Evolutionary conservation across 2,888 invertebrate species (phyloP).

Genomic region (Pycnomerus fuliginosus): DNA sequence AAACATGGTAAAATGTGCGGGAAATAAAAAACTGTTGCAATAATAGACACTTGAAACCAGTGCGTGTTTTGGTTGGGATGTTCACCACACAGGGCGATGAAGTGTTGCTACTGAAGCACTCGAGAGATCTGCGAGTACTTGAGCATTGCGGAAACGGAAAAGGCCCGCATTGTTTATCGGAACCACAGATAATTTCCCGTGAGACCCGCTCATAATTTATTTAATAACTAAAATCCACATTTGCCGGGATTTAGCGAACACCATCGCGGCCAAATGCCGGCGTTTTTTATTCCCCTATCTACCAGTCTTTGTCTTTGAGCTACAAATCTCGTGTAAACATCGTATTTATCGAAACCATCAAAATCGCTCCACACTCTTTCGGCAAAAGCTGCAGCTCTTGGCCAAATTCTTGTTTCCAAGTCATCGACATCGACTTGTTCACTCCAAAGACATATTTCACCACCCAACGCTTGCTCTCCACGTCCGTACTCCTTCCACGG

Average conservation of each 20-base stretch:
- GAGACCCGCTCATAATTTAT: too few species aligned
- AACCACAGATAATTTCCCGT: slow-evolving; percentile 27
- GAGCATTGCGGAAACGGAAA: slow-evolving; percentile 35
- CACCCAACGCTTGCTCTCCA: slow-evolving; percentile 59
- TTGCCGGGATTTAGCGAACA: slow-evolving; percentile 69
- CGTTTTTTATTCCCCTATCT: slow-evolving; percentile 62
- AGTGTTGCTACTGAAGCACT: slow-evolving; percentile 22
- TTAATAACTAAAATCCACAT: slow-evolving; percentile 51
- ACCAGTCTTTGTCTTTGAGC: slow-evolving; percentile 62
- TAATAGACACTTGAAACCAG: slow-evolving; percentile 14
- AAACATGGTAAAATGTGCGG: not conserved
- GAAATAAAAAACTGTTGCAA: slow-evolving; percentile 4
- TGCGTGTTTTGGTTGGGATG: slow-evolving; percentile 26
- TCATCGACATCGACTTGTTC: slow-evolving; percentile 74
- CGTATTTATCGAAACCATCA: slow-evolving; percentile 52
- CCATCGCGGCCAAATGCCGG: slow-evolving; percentile 74
- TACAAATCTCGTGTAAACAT: slow-evolving; percentile 65
- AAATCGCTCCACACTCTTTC: slow-evolving; percentile 73
- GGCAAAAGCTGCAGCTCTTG: slow-evolving; percentile 73
- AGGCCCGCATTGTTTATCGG: slow-evolving; percentile 34
- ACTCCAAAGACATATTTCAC: slow-evolving; percentile 79
- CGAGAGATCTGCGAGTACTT: slow-evolving; percentile 17
- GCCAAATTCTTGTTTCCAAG: slow-evolving; percentile 78
- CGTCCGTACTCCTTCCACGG: slow-evolving; percentile 62
- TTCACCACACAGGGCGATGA: slow-evolving; percentile 27